phyloP scores from a whole-genome alignment of 92 coral and sea anemone genomes.

The Hydrozoanthus gracilis region DNA sequence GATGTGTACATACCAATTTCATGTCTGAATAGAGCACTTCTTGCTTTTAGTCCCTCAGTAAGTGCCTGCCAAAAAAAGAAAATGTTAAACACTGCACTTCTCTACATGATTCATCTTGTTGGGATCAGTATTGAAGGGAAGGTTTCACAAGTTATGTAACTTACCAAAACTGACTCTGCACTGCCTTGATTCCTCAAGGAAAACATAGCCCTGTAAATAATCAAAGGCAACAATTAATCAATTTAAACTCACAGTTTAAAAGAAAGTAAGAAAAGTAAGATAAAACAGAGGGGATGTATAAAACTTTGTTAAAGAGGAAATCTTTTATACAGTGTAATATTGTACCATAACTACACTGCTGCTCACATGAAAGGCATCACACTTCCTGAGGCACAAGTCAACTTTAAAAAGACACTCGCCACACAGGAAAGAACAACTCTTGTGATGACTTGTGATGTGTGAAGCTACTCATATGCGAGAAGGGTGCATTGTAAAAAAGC shows the following conservation, averaged over 20 bases:
- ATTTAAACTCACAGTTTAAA: not conserved
- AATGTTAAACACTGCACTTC: not conserved
- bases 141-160: constrained; percentile 10
- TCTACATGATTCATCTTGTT: not conserved
- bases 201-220: constrained; percentile 85
- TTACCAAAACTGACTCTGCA: constrained; percentile 85
- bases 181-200: constrained; percentile 94
- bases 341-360: too few relatives aligned
- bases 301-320: not conserved
- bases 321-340: not conserved
- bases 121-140: not conserved
- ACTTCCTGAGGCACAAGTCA: too few relatives aligned
- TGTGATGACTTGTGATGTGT: too few relatives aligned
- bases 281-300: not conserved
- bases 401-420: too few relatives aligned
- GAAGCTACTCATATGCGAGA: too few relatives aligned
- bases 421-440: too few relatives aligned
- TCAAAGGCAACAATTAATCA: not conserved
- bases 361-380: too few relatives aligned
- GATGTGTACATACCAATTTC: constrained; percentile 81
- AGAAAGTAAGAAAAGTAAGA: not conserved
- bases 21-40: constrained; percentile 95
- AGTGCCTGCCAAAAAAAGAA: constrained; percentile 70
- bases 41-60: constrained; percentile 91
- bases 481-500: too few relatives aligned